Conservation (phyloP, 37 sponge, comb jelly and placozoan species). For the Trichoplax adhaerens region DNA sequence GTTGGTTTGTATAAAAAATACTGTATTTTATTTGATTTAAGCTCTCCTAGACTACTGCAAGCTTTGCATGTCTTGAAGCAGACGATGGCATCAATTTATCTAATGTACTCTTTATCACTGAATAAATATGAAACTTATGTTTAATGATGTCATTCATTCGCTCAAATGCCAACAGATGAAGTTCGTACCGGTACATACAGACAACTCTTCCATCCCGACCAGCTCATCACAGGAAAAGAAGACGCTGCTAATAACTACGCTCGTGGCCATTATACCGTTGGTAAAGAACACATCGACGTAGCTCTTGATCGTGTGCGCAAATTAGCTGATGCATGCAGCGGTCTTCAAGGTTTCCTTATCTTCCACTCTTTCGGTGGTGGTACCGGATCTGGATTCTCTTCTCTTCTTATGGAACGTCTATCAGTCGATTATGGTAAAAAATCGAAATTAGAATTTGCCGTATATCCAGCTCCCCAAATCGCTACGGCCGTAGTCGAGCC, state of each 20-base stretch:
- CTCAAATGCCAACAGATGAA: not conserved
- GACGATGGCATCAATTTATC: no score
- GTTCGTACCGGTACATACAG: slow-evolving; percentile 15
- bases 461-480: slow-evolving; percentile 20
- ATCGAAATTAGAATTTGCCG: slow-evolving; percentile 16
- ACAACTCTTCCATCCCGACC: slow-evolving; percentile 21
- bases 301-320: not conserved
- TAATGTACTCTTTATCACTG: no score
- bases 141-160: no score
- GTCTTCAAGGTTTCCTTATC: slow-evolving; percentile 13
- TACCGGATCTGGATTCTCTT: slow-evolving; percentile 11
- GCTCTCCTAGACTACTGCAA: no score
- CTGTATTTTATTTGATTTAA: no score
- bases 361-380: slow-evolving; percentile 16
- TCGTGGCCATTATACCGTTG: slow-evolving; percentile 13
- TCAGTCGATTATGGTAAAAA: slow-evolving; percentile 12
- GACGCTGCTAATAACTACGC: slow-evolving; percentile 16
- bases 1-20: slow-evolving; percentile 8
- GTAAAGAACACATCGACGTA: not conserved
- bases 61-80: no score
- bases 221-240: slow-evolving; percentile 20
- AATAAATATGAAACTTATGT: no score
- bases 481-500: slow-evolving; percentile 19
- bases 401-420: slow-evolving; percentile 3
- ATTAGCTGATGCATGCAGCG: slow-evolving; percentile 3